Conservation (phyloP, 2,888 invertebrate genomes). For the Aspidiotus rigidus region DNA sequence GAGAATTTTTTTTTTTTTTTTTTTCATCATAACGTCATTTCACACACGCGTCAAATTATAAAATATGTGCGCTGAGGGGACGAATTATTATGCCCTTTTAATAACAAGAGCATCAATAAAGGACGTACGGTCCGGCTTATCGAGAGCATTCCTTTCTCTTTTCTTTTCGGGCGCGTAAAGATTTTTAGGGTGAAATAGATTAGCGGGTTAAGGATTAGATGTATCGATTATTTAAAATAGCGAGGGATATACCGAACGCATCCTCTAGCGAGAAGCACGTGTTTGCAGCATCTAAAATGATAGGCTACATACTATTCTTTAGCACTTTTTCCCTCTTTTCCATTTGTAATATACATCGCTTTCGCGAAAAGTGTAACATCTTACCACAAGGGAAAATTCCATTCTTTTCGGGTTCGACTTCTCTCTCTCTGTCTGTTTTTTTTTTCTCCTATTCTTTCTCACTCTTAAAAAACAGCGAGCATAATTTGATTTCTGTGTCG, state of each 20-base stretch:
- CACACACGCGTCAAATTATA: too few relatives aligned
- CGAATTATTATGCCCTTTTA: constrained; percentile 13
- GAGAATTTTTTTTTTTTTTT: too few relatives aligned
- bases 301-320: neutral
- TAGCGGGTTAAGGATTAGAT: constrained; percentile 31
- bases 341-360: neutral
- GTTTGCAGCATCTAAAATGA: neutral
- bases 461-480: neutral
- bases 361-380: neutral
- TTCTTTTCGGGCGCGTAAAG: constrained; percentile 8
- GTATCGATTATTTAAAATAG: constrained; percentile 32
- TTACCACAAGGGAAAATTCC: constrained; percentile 1
- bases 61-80: neutral
- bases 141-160: constrained; percentile 20
- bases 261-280: neutral
- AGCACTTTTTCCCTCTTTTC: neutral
- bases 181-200: constrained; percentile 28
- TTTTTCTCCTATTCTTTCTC: neutral
- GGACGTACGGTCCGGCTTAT: constrained; percentile 12
- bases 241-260: neutral
- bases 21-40: too few relatives aligned
- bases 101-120: constrained; percentile 14
- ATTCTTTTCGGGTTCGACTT: neutral
- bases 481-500: constrained; percentile 4
- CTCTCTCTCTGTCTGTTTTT: neutral